phyloP scores from a whole-genome alignment of 2,113 vertebrate species.

The Prunella himalayana region DNA sequence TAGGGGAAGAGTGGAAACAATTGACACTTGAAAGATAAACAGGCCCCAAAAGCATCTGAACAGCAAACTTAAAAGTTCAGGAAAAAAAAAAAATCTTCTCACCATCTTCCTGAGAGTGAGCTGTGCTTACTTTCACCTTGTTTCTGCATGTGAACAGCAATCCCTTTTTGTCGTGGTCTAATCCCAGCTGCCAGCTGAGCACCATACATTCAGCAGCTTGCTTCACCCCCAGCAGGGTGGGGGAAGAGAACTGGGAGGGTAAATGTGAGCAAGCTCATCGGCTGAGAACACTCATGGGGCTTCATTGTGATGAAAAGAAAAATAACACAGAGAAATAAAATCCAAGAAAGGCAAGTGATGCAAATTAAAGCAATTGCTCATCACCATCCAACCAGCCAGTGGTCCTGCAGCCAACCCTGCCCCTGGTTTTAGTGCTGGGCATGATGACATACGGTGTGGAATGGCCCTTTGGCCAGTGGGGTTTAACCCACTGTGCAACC shows the following conservation, averaged over 20 bases:
- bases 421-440: neutral
- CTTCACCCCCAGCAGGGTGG: neutral
- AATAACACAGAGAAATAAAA: neutral
- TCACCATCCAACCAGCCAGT: neutral
- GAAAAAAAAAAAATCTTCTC: neutral
- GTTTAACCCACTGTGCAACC: neutral
- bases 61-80: neutral
- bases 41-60: neutral
- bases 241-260: neutral
- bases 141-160: neutral
- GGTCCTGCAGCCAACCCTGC: neutral
- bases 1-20: neutral
- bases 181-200: neutral
- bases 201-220: neutral
- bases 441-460: neutral
- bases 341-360: neutral
- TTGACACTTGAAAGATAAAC: neutral
- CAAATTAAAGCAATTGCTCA: neutral
- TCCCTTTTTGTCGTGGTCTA: neutral
- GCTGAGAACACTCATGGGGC: neutral
- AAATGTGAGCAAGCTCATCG: neutral
- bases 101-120: neutral
- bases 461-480: neutral
- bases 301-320: neutral
- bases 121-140: neutral